Conservation (phyloP, 2,888 invertebrate genomes). For the Salpingus planirostris region DNA sequence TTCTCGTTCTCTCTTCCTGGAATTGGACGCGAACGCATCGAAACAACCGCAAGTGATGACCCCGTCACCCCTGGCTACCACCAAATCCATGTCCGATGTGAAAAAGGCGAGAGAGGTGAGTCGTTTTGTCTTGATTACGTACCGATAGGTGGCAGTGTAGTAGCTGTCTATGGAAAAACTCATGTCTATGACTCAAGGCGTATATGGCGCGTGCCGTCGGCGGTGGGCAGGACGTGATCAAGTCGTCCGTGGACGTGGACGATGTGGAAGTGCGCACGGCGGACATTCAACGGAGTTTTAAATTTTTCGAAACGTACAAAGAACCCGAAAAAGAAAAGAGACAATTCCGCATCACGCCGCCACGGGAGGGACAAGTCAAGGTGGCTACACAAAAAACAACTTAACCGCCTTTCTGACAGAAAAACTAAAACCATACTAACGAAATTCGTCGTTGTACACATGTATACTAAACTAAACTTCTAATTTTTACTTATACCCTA, state of each 20-base stretch:
- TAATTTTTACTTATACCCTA: no score
- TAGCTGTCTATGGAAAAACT: no score
- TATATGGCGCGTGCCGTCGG: conserved; percentile 47
- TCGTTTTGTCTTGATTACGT: no score
- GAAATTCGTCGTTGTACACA: no score
- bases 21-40: conserved; percentile 69
- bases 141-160: no score
- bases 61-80: conserved; percentile 46
- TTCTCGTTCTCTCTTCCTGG: conserved; percentile 76
- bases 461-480: no score
- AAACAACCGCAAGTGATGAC: conserved; percentile 52
- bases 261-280: conserved; percentile 74
- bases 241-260: conserved; percentile 58
- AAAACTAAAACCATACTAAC: no score
- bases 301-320: conserved; percentile 83
- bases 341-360: conserved; percentile 82
- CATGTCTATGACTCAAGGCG: conserved; percentile 41
- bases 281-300: conserved; percentile 77
- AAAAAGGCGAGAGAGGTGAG: conserved; percentile 50
- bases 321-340: conserved; percentile 60
- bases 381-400: no score
- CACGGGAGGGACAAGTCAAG: conserved; percentile 68
- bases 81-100: conserved; percentile 48
- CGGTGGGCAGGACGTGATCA: conserved; percentile 63
- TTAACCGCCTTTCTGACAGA: conserved; percentile 1